These are phyloP conservation scores for Sarcoramphus papa DNA, from an alignment of 2,797 vertebrate species.

Conservation along the genomic window DNA sequence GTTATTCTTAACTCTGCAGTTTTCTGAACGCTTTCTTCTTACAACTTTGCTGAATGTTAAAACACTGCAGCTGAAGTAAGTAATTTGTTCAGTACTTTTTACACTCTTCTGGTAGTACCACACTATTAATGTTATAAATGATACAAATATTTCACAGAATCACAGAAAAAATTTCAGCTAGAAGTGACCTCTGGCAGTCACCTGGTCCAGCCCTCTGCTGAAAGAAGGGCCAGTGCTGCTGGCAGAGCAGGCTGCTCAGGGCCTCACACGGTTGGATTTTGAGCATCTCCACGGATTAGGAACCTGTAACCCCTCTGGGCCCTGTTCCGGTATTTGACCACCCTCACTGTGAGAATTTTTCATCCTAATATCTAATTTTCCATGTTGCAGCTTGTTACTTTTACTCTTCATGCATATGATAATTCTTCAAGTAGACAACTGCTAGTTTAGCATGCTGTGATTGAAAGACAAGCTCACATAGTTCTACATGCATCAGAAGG, in stretches of 20 bases:
- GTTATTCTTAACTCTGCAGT: background rate
- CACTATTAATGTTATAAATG: fast-evolving
- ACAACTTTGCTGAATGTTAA: background rate
- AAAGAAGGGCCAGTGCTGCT: background rate
- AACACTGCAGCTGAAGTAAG: background rate
- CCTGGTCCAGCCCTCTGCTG: background rate
- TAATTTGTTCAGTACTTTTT: fast-evolving
- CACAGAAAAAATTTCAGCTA: background rate
- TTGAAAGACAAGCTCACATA: background rate
- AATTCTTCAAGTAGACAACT: background rate
- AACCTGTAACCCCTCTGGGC: background rate
- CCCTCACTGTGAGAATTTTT: conserved; percentile 14
- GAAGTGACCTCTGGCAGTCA: background rate
- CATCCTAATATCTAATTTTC: background rate
- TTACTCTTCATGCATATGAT: fast-evolving
- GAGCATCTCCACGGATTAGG: background rate
- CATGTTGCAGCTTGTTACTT: background rate
- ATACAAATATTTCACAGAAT: background rate
- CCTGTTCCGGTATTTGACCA: background rate
- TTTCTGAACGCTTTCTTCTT: background rate
- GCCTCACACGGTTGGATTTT: fast-evolving
- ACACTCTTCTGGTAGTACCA: background rate
- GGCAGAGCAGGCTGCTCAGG: background rate
- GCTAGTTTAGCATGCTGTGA: background rate
- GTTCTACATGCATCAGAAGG: background rate